A percentile compares a stretch with the other conserved stretches of the same genome.
phyloP scores from a whole-genome alignment of 2,797 vertebrate species.

The Gymnodraco acuticeps region DNA sequence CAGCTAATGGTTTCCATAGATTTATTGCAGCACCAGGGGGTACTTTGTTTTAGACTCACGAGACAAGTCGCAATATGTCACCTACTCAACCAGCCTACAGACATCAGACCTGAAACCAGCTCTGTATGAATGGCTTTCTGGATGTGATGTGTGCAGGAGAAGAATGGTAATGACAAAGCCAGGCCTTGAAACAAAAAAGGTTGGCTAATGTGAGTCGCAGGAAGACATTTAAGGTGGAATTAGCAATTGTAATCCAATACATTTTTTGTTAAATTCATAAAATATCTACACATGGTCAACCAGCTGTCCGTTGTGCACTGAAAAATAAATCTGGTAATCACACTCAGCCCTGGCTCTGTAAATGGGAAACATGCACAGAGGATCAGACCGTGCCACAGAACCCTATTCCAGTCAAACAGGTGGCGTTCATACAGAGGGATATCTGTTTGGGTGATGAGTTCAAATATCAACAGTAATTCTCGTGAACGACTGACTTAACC shows the following conservation, averaged over 20 bases:
- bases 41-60: conserved; percentile 66
- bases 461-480: background rate
- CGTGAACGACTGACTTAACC: background rate
- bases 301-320: background rate
- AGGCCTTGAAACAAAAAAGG: conserved; percentile 2
- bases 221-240: conserved; percentile 1
- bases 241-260: background rate
- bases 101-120: conserved; percentile 40
- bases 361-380: background rate
- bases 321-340: background rate
- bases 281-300: background rate
- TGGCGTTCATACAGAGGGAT: background rate
- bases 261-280: background rate
- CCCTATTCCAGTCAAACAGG: background rate
- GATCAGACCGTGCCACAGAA: background rate
- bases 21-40: conserved; percentile 60
- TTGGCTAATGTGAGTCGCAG: conserved; percentile 1
- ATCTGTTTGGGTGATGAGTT: background rate
- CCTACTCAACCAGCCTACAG: conserved; percentile 56
- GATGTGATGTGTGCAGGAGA: conserved; percentile 12
- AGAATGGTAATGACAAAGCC: conserved; percentile 26
- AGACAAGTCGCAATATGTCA: conserved; percentile 70
- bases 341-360: background rate
- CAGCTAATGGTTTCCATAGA: conserved; percentile 72
- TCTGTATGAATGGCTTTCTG: conserved; percentile 35